Base-by-base conservation (phyloP, 1,140 invertebrate genomes). In the Pomacea maculata region DNA sequence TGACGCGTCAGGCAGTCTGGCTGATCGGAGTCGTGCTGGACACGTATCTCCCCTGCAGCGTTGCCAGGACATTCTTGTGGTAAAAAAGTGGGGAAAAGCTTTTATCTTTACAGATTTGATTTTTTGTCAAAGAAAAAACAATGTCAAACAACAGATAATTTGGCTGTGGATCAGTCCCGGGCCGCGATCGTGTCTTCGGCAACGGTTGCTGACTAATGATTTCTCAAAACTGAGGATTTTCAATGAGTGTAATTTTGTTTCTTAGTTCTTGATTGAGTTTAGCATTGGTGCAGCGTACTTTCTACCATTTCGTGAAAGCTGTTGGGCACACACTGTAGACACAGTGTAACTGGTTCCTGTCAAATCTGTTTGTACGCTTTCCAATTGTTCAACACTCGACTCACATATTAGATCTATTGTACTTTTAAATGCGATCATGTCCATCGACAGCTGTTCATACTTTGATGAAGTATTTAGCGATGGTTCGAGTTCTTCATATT, bases 21-120 rank as follows among this genome's bases (percentile, higher is more conserved):
- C 3, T 61, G 57, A 61, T 70, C 52, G 45, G 45, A 65, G 52
- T 55, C 61, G 77, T 78, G 77, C 75, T 77, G 75, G 75, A 67
- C 75, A 67, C 67, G 25, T 11, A 75, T 55, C 67, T 70, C 67
- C 67, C 12, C 57, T 75, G 52, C 45, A 52, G 14, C 25, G 73
- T 57, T 75, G n/a, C 45, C 57, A 14, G 52, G 14, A 57, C 73
- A 52, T 21, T 52, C n/a, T 21, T 17, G 71, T 10, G 71, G 34
- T 65, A 14, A 52, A 34, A 12, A 7, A 25, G 29, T 64, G 29
- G 25, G 5, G 64, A 7, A 19, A 34, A 15, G 55, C 25, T 12
- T 25, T 75, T 75, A 63, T 19, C 34, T 45, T 55, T 55, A 6
- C 19, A 12, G 15, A 63, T 25, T 10, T 63, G 29, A 34, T 29